Conservation (phyloP, 2,113 vertebrate genomes). For the Merops nubicus region DNA sequence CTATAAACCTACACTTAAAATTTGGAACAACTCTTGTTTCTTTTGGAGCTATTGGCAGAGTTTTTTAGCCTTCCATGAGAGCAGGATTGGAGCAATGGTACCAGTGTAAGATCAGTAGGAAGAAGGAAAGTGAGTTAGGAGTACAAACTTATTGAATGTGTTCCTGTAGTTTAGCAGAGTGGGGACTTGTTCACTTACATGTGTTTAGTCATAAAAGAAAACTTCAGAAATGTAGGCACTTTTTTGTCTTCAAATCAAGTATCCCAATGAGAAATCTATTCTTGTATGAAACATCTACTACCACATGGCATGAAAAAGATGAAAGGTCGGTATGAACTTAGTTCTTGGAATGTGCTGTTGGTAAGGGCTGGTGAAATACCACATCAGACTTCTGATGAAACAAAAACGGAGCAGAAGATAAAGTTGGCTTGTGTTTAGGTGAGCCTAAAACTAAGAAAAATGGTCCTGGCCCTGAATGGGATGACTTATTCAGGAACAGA, state of each 20-base stretch:
- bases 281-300: background rate
- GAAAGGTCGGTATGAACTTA: background rate
- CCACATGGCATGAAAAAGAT: background rate
- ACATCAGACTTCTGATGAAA: background rate
- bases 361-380: background rate
- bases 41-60: constrained; percentile 27
- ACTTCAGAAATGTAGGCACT: background rate
- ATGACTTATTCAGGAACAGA: background rate
- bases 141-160: background rate
- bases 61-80: background rate
- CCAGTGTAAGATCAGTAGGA: background rate
- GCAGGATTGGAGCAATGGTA: background rate
- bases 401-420: constrained; percentile 17
- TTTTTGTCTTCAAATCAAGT: background rate
- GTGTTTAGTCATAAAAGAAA: background rate
- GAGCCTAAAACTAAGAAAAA: background rate
- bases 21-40: constrained; percentile 29
- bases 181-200: background rate
- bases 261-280: background rate
- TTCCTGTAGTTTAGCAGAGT: background rate
- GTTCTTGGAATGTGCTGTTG: background rate
- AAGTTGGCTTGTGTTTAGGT: constrained; percentile 6
- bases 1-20: constrained; percentile 21
- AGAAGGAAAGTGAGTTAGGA: background rate
- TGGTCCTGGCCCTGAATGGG: background rate